Conservation (phyloP, 2,797 vertebrate species). For the Sternotherus odoratus region DNA sequence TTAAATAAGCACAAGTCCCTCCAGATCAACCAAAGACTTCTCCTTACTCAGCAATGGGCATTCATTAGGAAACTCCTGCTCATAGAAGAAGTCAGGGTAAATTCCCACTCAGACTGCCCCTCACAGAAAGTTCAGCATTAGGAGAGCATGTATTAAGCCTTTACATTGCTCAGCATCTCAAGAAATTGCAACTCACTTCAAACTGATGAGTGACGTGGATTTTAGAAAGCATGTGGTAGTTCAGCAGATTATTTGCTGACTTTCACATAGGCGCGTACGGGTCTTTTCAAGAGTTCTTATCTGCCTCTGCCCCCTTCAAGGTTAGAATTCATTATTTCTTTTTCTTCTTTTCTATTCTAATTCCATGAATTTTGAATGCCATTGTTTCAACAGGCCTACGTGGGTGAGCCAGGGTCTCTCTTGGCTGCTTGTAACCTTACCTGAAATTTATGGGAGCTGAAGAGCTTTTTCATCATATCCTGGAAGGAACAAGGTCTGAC, state of each 20-base stretch:
- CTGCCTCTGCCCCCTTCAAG: not conserved
- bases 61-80: not conserved
- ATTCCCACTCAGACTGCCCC: not conserved
- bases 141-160: not conserved
- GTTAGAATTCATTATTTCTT: not conserved
- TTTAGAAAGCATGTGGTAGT: not conserved
- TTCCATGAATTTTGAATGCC: not conserved
- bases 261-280: not conserved
- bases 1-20: not conserved
- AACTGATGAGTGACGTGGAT: not conserved
- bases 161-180: not conserved
- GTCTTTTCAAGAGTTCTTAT: not conserved
- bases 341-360: not conserved
- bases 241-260: not conserved
- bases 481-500: conserved; percentile 78
- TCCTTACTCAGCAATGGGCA: not conserved
- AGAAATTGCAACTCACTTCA: not conserved
- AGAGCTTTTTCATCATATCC: conserved; percentile 86
- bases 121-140: not conserved
- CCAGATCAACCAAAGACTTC: not conserved
- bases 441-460: conserved; percentile 90
- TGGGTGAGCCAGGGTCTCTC: not conserved
- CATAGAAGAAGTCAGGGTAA: not conserved
- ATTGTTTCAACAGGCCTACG: not conserved
- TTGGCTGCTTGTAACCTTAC: conserved; percentile 75